A percentile compares a stretch with the other conserved stretches of the same genome.
Evolutionary conservation across 2,888 invertebrate species (phyloP).

Genomic region (Romanomermis culicivorax): DNA sequence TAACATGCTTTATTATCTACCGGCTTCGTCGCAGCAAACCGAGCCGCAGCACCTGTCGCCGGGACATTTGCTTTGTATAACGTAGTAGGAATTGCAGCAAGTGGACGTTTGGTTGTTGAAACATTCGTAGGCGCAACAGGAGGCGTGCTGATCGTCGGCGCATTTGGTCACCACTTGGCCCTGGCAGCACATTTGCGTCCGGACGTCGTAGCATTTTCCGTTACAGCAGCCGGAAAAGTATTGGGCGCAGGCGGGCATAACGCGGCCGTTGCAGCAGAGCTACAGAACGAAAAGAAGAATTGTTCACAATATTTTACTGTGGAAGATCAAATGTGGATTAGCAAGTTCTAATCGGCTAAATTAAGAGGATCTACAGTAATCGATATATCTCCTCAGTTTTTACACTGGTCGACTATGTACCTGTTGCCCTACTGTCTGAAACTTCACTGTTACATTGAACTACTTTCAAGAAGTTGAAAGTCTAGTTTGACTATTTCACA

Average conservation of each 20-base stretch:
- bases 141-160: not conserved
- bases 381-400: too few species aligned
- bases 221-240: not conserved
- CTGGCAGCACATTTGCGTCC: not conserved
- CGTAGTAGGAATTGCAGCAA: not conserved
- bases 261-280: not conserved
- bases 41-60: not conserved
- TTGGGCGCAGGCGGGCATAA: not conserved
- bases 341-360: too few species aligned
- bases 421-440: too few species aligned
- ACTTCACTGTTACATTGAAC: too few species aligned
- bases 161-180: not conserved
- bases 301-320: too few species aligned
- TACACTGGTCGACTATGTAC: too few species aligned
- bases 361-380: too few species aligned
- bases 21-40: not conserved
- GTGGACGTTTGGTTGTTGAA: not conserved
- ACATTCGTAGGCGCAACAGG: not conserved
- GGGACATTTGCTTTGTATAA: not conserved
- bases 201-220: not conserved
- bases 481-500: too few species aligned
- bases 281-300: too few species aligned
- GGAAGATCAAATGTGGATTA: too few species aligned
- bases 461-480: too few species aligned
- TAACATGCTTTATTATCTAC: too few species aligned